Base-by-base conservation (phyloP, 2,113 vertebrate genomes). In the Microtus montanus region DNA sequence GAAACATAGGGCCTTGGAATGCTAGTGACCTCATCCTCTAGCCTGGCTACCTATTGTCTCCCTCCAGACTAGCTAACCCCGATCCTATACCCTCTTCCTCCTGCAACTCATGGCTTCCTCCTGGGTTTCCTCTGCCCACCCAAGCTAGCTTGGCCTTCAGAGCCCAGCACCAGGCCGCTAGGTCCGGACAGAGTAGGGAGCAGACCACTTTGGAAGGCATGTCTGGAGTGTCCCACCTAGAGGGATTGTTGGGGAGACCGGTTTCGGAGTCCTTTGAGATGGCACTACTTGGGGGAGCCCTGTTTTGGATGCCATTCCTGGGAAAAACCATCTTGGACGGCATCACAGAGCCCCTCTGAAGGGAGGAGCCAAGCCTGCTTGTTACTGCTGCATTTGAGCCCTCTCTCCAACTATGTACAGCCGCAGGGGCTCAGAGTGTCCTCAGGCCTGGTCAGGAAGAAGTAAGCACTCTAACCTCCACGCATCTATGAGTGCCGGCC, bases 381-480 rank as follows among this genome's bases (percentile, higher is more conserved):
- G 7, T 20, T 35, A 5, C 6, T 22, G 52, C 0, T 2, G 30
- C 19, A 19, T 78, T 4, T 14, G 0, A 9, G 26, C 41, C 75
- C 75, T 77, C 33, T 44, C 61, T 44, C 61, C 5, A 38, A 3
- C 47, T 38, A 68, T 22, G 44, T 11, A 38, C 4, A 9, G 13
- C 22, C 38, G 8, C 7, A 15, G 52, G 20, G 7, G 2, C 78
- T 14, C 15, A 20, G 1, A 47, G 84, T 38, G 44, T 28, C 22
- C 52, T 61, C 22, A 0, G 26, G 26, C 22, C 74, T 26, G 47
- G 63, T 24, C 0, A n/a, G 64, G 33, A 3, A 38, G 33, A 47
- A 41, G 44, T 12, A 2, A 20, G 0, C 4, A 9, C 14, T 30
- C 82, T 33, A 10, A 64, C 38, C 38, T 64, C 61, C 20, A 47